Conservation (phyloP, 2,888 invertebrate species). For the Fragum sueziense region DNA sequence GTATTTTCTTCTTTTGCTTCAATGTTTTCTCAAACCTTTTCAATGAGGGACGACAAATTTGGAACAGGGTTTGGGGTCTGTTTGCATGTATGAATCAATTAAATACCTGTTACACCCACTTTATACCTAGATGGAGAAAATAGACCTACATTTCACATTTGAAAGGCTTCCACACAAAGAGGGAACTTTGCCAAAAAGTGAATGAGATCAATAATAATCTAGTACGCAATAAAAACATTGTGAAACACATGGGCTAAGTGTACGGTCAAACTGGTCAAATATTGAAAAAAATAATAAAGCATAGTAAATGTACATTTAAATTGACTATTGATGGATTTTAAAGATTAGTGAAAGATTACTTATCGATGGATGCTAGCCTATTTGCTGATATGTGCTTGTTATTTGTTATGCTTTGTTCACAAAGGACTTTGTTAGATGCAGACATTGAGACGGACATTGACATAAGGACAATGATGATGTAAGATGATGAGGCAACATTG, state of each 20-base stretch:
- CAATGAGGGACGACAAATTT: too few relatives aligned
- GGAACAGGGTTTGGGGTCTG: too few relatives aligned
- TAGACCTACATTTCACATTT: neutral
- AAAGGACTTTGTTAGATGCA: neutral
- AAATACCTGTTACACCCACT: too few relatives aligned
- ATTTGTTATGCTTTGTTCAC: neutral
- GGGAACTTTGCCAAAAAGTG: constrained; percentile 52
- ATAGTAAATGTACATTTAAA: neutral
- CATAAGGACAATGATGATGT: too few relatives aligned
- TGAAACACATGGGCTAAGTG: constrained; percentile 4
- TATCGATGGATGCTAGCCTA: neutral
- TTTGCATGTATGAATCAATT: too few relatives aligned
- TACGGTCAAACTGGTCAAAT: constrained; percentile 11
- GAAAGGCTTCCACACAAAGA: constrained; percentile 46
- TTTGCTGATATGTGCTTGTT: neutral
- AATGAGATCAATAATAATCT: constrained; percentile 8
- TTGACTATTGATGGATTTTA: neutral
- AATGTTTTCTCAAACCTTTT: too few relatives aligned
- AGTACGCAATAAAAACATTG: constrained; percentile 20
- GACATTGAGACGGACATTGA: too few relatives aligned
- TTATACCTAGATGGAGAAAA: too few relatives aligned
- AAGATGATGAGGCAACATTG: too few relatives aligned
- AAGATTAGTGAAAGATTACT: neutral
- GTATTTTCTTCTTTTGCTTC: too few relatives aligned
- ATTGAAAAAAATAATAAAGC: neutral